Percentiles rank a stretch among this genome's conserved stretches.
Evolutionary conservation across 2,797 vertebrate genomes (phyloP).

Genomic region (Argentina silus): DNA sequence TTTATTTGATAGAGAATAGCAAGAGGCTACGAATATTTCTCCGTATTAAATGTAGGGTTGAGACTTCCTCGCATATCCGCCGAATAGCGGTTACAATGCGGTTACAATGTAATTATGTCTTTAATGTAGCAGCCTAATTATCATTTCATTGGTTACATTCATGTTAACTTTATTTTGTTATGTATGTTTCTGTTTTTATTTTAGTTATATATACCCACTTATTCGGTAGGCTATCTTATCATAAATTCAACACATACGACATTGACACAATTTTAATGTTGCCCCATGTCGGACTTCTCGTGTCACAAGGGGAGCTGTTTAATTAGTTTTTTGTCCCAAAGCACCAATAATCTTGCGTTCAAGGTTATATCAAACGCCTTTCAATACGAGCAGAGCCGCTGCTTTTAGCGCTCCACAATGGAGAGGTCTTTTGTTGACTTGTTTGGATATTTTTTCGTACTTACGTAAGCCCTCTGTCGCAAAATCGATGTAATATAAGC

Average conservation of each 20-base stretch:
- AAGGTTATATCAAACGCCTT: conserved; percentile 66
- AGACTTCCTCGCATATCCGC: not conserved
- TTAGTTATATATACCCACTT: too few species aligned
- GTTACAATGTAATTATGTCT: not conserved
- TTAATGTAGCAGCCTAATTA: not conserved
- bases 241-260: conserved; percentile 41
- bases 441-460: not conserved
- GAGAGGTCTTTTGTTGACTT: conserved; percentile 1
- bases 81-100: not conserved
- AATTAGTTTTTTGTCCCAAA: conserved; percentile 66
- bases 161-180: not conserved
- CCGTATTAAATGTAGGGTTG: not conserved
- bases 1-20: not conserved
- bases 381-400: conserved; percentile 33
- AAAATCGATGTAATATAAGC: not conserved
- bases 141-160: too few species aligned
- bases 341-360: conserved; percentile 59
- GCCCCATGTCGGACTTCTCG: conserved; percentile 64
- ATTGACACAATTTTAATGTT: conserved; percentile 34
- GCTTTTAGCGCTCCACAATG: not conserved
- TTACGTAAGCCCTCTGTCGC: not conserved
- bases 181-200: too few species aligned
- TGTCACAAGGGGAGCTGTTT: conserved; percentile 69
- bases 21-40: not conserved
- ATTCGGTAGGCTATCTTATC: not conserved